Base-by-base conservation (phyloP, 2,888 invertebrate species). In the Agonopterix heracliana region DNA sequence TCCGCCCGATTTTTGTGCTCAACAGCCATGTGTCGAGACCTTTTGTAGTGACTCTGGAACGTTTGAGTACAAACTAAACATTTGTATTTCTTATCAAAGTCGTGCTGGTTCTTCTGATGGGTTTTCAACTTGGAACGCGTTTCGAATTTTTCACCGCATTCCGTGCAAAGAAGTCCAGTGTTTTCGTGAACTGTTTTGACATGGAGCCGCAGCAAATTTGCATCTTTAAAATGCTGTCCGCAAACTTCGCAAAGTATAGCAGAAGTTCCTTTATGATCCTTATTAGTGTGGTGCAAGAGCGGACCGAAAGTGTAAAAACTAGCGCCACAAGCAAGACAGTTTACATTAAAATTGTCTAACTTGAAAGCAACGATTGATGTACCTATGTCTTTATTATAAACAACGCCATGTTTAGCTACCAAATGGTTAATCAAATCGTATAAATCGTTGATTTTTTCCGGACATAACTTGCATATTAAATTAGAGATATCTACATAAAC, bases 111-210 rank as follows among this genome's bases (percentile, higher is more conserved):
- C 34, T 79, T 80, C 54, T 80, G 81, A 56, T 91, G 90, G 0
- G 84, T 90, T 44, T 79, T 83, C 17, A 90, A 56, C 42, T 90
- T 90, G 0, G 81, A 72, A n/a, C 78, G 69, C 0, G 87, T 82
- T 1, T 89, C 82, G 49, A 90, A 90, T 14, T 82, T 81, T 44
- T 86, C 89, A 0, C 86, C 82, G 48, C 86, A 87, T 44, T 83
- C 83, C 0, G 81, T 67, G 55, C 89, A 89, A 0, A 82, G 61
- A 1, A 79, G 43, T 0, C 78, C 77, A 0, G 68, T 66, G 51
- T 81, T 81, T 12, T 86, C 83, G 57, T 88, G 87, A 0, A 80
- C 66, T 0, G 78, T 62, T 60, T 84, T 88, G 1, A 81, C 71
- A 50, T 88, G 87, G 0, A 76, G 43, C 0, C 78, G 61, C 14